Evolutionary conservation across 2,113 vertebrate genomes (phyloP).

Genomic region (Indicator maculatus): DNA sequence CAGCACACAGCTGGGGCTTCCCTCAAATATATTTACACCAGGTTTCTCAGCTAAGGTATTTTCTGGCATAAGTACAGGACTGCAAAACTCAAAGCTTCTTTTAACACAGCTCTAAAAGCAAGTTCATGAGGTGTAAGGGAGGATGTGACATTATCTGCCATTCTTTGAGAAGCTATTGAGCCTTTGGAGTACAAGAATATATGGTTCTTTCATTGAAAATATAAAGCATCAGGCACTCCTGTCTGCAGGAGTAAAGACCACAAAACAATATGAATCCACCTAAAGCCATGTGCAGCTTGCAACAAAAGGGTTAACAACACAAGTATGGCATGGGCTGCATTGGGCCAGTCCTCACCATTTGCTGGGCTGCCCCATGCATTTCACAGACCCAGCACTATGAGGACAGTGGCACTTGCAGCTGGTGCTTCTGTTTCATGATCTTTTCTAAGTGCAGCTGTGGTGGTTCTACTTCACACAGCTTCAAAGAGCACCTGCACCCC

Average conservation of each 20-base stretch:
- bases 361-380: accelerated
- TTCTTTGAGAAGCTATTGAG: neutral
- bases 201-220: neutral
- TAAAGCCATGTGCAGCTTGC: neutral
- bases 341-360: neutral
- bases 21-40: accelerated
- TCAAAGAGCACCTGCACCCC: neutral
- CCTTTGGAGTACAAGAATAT: neutral
- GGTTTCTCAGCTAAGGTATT: neutral
- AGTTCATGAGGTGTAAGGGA: neutral
- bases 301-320: neutral
- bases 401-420: neutral
- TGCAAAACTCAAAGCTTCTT: neutral
- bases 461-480: neutral
- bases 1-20: neutral
- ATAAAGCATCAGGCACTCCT: neutral
- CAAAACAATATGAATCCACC: neutral
- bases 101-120: neutral
- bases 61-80: neutral
- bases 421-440: neutral
- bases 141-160: neutral
- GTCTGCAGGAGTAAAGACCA: neutral
- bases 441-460: neutral
- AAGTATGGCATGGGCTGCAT: neutral
- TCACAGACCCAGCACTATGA: neutral